Conservation (phyloP, 2,797 vertebrate genomes). For the Schizothorax lantsangensis region DNA sequence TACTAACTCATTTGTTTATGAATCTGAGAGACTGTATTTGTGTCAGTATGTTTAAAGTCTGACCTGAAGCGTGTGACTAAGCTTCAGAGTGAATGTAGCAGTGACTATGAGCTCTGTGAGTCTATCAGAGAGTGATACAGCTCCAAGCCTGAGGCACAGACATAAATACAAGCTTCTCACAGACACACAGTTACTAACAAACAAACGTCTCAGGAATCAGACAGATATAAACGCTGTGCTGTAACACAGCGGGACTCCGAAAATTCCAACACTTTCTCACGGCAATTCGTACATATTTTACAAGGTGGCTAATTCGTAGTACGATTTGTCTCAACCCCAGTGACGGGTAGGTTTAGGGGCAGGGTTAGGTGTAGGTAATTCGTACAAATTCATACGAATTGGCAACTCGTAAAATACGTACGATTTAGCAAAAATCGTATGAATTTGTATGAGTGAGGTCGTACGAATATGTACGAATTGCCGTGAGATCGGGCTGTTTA, state of each 20-base stretch:
- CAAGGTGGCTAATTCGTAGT: too few relatives aligned
- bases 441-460: too few relatives aligned
- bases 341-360: too few relatives aligned
- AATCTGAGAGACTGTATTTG: not conserved
- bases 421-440: too few relatives aligned
- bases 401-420: too few relatives aligned
- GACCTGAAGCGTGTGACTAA: conserved; percentile 18
- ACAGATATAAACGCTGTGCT: not conserved
- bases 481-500: too few relatives aligned
- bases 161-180: conserved; percentile 15
- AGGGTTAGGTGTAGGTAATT: too few relatives aligned
- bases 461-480: too few relatives aligned
- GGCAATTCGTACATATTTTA: too few relatives aligned
- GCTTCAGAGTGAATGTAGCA: conserved; percentile 11
- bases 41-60: not conserved
- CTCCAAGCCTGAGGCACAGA: conserved; percentile 22
- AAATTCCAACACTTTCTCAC: too few relatives aligned
- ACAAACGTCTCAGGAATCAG: conserved; percentile 15
- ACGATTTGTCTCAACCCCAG: too few relatives aligned
- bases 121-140: conserved; percentile 26
- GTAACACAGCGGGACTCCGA: not conserved
- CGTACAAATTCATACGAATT: too few relatives aligned
- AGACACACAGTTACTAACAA: conserved; percentile 33
- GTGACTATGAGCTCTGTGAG: conserved; percentile 36
- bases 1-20: not conserved